These are phyloP conservation scores for Uromys caudimaculatus DNA, from an alignment of 2,797 vertebrate species.

Conservation along the genomic window DNA sequence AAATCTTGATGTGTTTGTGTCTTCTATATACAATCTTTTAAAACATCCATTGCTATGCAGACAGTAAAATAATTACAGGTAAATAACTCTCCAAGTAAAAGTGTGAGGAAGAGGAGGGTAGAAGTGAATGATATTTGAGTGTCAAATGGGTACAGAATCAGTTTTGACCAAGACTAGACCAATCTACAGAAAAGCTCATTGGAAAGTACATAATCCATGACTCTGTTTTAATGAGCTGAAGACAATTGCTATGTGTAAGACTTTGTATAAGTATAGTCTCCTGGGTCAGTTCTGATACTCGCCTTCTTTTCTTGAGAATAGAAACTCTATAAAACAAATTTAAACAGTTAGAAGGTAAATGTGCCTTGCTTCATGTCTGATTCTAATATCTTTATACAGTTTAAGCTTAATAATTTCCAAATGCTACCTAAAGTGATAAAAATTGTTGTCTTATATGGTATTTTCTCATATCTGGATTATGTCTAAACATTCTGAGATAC, in stretches of 20 bases:
- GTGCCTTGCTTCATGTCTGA: not conserved
- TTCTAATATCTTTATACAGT: not conserved
- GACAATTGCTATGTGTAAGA: not conserved
- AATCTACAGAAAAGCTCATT: not conserved
- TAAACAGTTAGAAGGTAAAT: not conserved
- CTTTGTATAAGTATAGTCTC: not conserved
- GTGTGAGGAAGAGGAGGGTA: not conserved
- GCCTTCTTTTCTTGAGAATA: not conserved
- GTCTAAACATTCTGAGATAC: not conserved
- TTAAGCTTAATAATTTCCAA: not conserved
- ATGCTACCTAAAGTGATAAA: not conserved
- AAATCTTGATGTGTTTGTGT: not conserved
- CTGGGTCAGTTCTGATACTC: not conserved
- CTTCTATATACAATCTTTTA: not conserved
- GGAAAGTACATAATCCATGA: not conserved
- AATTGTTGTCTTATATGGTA: not conserved
- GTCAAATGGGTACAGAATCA: not conserved
- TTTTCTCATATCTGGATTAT: not conserved
- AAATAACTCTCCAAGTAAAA: not conserved
- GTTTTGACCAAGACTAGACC: not conserved
- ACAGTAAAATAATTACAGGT: not conserved
- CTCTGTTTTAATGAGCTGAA: not conserved
- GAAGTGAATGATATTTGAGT: not conserved
- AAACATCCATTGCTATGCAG: not conserved
- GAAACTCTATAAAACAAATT: not conserved